Base-by-base conservation (phyloP, 2,797 vertebrate species). In the Hoplostethus atlanticus region DNA sequence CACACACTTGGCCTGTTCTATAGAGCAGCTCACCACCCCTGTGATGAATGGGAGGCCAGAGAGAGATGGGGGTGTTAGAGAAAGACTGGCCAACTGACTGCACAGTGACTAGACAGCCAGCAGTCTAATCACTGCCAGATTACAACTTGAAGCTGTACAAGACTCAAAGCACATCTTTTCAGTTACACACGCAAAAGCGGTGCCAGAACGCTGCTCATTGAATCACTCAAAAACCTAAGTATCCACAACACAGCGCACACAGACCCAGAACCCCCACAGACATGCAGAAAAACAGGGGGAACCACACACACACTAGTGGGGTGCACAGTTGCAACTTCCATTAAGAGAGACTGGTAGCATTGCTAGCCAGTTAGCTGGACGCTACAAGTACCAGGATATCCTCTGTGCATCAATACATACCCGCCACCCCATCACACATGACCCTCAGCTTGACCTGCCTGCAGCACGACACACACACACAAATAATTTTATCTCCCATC, bases 381-480 rank as follows among this genome's bases (percentile, higher is more conserved):
- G 21, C 21, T 21, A 21, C 21, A 40, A 53, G 25, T 6, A 28
- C 66, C 72, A 52, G 69, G 47, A 72, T 42, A 60, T 12, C 34
- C 34, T 4, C 34, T 34, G 34, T 34, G 48, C 15, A 53, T 67
- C 47, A 61, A 77, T 74, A 76, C 69, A 68, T 62, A 51, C 67
- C 47, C 48, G 58, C 70, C 61, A n/a, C 63, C 71, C 38, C 64
- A 67, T 55, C 34, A 34, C 63, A 58, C 57, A 31, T 60, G 47
- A 76, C 69, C 76, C 80, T 67, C 55, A 61, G 79, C 44, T 52
- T 83, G 87, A 83, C 86, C 86, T 68, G 71, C 78, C 81, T 61
- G 73, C 77, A 78, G 64, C 73, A 46, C 8, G 51, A 1, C 21
- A 1, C 21, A 70, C 73, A 79, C 68, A 77, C 76, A 76, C 64